These are phyloP conservation scores for Muntiacus reevesi DNA, from an alignment of 2,113 vertebrate genomes.

Conservation along the genomic window DNA sequence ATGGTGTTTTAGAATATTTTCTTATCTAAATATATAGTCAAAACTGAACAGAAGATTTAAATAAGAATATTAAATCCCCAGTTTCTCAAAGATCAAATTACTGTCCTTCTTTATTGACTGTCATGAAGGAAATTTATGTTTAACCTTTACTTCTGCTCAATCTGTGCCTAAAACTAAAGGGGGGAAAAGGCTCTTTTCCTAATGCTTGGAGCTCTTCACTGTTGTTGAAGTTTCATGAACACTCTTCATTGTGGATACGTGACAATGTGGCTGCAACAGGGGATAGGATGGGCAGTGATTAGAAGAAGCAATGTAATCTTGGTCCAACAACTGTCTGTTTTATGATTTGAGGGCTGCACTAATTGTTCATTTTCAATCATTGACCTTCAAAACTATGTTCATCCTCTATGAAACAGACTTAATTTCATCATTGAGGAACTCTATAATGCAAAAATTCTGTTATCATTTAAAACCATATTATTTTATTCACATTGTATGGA, in stretches of 20 bases:
- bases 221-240: neutral
- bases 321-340: neutral
- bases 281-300: neutral
- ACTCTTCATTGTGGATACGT: neutral
- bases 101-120: neutral
- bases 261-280: neutral
- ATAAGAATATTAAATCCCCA: neutral
- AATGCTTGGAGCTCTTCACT: neutral
- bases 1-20: neutral
- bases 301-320: neutral
- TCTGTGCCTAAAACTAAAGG: neutral
- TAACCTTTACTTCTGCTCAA: neutral
- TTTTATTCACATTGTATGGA: neutral
- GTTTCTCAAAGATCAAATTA: neutral
- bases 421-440: neutral
- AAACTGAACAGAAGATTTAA: neutral
- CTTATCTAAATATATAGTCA: constrained; percentile 7
- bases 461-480: neutral
- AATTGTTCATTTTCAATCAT: neutral
- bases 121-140: neutral
- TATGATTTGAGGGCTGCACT: neutral
- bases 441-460: neutral
- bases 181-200: neutral
- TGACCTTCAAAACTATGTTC: constrained; percentile 46
- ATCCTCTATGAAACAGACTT: constrained; percentile 14